Conservation (phyloP, 2,797 vertebrate genomes). For the Mareca strepera region DNA sequence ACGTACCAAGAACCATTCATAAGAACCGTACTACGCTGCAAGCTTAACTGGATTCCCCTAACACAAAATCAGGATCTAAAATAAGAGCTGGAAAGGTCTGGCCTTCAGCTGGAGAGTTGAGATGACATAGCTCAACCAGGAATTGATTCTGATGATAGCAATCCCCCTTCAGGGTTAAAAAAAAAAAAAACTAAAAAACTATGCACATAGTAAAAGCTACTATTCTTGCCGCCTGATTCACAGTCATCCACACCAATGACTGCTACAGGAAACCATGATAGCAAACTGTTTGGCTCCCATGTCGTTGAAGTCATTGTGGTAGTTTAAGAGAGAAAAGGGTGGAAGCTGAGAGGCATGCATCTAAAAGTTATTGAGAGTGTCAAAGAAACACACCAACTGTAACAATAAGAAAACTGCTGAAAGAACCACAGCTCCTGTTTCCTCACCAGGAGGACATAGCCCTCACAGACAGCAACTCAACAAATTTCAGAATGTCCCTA, state of each 20-base stretch:
- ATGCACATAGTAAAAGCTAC: neutral
- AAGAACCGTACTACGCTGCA: conserved; percentile 29
- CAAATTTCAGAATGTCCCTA: neutral
- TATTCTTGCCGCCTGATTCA: neutral
- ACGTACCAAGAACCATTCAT: conserved; percentile 44
- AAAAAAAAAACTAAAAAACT: too few relatives aligned
- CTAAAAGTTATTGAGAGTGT: neutral
- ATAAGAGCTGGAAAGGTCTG: conserved; percentile 4
- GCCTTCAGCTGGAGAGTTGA: neutral
- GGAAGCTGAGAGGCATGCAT: neutral
- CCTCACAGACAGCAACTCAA: neutral
- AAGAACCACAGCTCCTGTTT: neutral
- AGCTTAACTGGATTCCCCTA: conserved; percentile 35
- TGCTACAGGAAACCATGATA: neutral
- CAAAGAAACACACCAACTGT: neutral
- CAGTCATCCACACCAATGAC: neutral
- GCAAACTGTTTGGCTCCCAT: neutral
- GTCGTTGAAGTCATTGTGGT: neutral
- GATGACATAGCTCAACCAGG: neutral
- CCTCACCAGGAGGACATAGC: neutral
- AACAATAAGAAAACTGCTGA: neutral
- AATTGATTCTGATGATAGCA: neutral
- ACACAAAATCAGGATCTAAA: neutral
- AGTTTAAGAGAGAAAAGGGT: neutral
- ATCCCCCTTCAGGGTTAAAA: neutral